Conservation (phyloP, 2,113 vertebrate genomes). For the Scophthalmus maximus region DNA sequence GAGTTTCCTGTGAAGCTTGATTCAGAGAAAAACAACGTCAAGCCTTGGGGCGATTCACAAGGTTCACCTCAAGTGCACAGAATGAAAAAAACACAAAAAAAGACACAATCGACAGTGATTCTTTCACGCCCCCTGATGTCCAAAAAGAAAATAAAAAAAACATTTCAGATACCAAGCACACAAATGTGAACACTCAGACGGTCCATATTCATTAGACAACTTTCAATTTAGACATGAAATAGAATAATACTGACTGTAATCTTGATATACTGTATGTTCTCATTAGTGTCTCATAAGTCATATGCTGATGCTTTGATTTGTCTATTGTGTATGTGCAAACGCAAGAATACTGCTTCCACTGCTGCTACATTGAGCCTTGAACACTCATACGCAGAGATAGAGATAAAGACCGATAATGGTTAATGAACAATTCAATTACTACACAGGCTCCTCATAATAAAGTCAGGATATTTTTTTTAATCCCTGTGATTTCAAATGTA, state of each 20-base stretch:
- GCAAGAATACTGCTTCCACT: background rate
- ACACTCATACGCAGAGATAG: background rate
- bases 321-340: background rate
- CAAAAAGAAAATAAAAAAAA: constrained; percentile 12
- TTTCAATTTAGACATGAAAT: background rate
- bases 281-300: too few relatives aligned
- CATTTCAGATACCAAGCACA: background rate
- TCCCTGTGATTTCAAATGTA: too few relatives aligned
- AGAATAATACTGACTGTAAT: background rate
- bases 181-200: background rate
- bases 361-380: background rate
- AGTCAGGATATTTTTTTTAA: background rate
- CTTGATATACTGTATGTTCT: background rate
- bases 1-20: constrained; percentile 52
- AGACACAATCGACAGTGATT: constrained; percentile 16
- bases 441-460: background rate
- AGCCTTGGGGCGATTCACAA: constrained; percentile 53
- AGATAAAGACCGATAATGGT: background rate
- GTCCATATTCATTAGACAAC: background rate
- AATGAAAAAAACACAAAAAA: constrained; percentile 21
- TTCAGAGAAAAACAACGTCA: constrained; percentile 60
- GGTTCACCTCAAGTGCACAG: constrained; percentile 71
- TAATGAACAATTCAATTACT: background rate
- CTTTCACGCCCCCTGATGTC: constrained; percentile 60
- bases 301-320: background rate